These are phyloP conservation scores for Tupaia chinensis DNA, from an alignment of 2,113 vertebrate genomes.

Conservation along the genomic window DNA sequence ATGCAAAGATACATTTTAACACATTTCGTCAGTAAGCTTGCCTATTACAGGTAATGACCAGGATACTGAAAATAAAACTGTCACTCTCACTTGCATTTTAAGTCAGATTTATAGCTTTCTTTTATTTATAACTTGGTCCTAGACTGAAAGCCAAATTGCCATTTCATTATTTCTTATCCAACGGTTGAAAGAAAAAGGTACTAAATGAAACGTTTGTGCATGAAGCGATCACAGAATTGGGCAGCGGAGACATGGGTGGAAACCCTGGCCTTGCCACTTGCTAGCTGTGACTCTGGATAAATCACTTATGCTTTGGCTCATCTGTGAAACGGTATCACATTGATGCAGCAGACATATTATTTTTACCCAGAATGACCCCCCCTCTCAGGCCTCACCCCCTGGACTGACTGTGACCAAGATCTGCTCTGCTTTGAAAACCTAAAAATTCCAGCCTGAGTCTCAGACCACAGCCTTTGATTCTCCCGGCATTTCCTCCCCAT, in stretches of 20 bases:
- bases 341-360: background rate
- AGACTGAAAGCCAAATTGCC: constrained; percentile 65
- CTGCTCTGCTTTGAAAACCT: background rate
- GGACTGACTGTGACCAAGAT: background rate
- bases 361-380: background rate
- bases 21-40: constrained; percentile 27
- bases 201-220: constrained; percentile 36
- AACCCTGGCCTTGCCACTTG: background rate
- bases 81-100: constrained; percentile 48
- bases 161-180: constrained; percentile 58
- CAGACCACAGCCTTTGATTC: background rate
- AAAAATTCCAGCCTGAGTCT: background rate
- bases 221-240: background rate
- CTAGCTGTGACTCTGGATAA: background rate
- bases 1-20: constrained; percentile 19
- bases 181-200: constrained; percentile 11
- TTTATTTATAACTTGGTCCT: constrained; percentile 42
- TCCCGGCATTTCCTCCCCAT: background rate
- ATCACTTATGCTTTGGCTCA: background rate
- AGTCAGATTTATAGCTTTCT: constrained; percentile 54
- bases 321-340: background rate
- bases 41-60: constrained; percentile 18
- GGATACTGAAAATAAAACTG: constrained; percentile 58
- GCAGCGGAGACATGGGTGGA: background rate
- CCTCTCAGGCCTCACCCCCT: background rate